Evolutionary conservation across 2,113 vertebrate genomes (phyloP).

Genomic region (Xyliphius kryptos): DNA sequence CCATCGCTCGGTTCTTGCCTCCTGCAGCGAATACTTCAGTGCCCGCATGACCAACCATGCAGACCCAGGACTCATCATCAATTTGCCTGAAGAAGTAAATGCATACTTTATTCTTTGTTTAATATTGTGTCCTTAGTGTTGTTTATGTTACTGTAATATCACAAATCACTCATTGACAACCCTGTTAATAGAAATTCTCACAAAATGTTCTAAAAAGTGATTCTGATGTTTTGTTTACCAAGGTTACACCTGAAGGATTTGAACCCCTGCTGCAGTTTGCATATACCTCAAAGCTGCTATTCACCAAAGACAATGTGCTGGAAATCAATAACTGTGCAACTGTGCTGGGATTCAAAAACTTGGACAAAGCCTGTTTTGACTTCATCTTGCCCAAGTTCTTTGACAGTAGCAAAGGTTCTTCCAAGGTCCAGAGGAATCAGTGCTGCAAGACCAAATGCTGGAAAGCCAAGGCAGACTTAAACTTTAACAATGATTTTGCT

Average conservation of each 20-base stretch:
- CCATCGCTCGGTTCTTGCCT: constrained; percentile 82
- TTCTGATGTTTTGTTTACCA: too few species aligned
- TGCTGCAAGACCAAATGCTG: constrained; percentile 71
- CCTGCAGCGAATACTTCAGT: constrained; percentile 84
- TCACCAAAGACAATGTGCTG: constrained; percentile 80
- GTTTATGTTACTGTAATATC: too few species aligned
- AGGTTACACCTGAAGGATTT: constrained; percentile 88
- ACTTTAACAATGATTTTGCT: too few species aligned
- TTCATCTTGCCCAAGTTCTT: constrained; percentile 86
- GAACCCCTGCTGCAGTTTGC: constrained; percentile 87
- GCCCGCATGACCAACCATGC: constrained; percentile 66
- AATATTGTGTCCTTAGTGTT: too few species aligned
- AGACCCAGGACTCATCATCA: constrained; percentile 60
- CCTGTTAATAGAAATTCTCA: too few species aligned
- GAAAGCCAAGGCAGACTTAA: constrained; percentile 46
- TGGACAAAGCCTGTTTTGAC: constrained; percentile 88
- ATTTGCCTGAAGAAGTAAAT: constrained; percentile 84
- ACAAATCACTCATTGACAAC: too few species aligned
- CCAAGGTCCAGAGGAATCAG: constrained; percentile 58
- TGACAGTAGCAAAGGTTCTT: constrained; percentile 56
- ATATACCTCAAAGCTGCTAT: constrained; percentile 85
- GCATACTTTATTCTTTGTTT: not conserved
- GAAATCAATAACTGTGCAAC: constrained; percentile 78
- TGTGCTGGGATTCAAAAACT: constrained; percentile 77
- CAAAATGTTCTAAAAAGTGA: too few species aligned